Conservation (phyloP, 2,113 vertebrate species). For the Micronycteris hirsuta region DNA sequence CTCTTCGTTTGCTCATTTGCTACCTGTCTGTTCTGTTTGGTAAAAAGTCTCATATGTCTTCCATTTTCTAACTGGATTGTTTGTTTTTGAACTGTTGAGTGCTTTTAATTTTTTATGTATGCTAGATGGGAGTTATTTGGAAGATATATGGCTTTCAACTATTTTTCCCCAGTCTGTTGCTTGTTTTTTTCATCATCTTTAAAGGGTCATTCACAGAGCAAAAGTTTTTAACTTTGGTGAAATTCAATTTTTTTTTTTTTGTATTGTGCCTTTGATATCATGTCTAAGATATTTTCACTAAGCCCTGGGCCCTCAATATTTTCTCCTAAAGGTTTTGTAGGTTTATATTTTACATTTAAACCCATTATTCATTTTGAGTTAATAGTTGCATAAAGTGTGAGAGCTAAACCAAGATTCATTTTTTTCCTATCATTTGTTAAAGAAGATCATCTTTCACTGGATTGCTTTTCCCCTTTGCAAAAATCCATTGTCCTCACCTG, state of each 20-base stretch:
- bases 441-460: not conserved
- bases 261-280: not conserved
- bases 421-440: not conserved
- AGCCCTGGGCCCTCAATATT: not conserved
- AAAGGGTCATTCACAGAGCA: not conserved
- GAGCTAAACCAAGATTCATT: not conserved
- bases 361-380: not conserved
- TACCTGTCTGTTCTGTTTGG: not conserved
- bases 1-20: not conserved
- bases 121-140: not conserved
- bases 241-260: not conserved
- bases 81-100: not conserved
- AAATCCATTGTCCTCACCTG: not conserved
- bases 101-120: not conserved
- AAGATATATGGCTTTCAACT: not conserved
- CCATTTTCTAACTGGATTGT: not conserved
- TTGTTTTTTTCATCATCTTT: not conserved
- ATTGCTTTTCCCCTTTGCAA: not conserved
- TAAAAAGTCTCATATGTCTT: not conserved
- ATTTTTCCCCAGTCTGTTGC: not conserved
- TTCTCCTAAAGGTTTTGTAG: not conserved
- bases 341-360: not conserved
- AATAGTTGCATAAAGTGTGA: not conserved
- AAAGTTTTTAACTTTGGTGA: not conserved
- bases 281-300: not conserved